Evolutionary conservation across 1,140 invertebrate genomes (phyloP), one percentile per base, ranked within the genome.

Genomic region (Drosophila willistoni): DNA sequence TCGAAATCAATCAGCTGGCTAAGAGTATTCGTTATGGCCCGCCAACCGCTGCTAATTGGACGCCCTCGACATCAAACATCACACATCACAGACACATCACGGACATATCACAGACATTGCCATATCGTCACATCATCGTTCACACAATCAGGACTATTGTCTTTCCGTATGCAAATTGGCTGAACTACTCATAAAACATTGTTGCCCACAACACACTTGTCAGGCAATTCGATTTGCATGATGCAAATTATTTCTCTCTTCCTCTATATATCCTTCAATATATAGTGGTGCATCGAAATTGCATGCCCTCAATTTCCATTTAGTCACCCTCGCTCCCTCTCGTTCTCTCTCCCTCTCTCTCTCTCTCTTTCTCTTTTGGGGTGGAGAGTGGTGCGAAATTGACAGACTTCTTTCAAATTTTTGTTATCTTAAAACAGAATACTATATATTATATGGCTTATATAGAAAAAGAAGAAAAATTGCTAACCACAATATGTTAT

Each of bases 21-120:
- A 36, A 57, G 22, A 65, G 68, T 54, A 61, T 61, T 61, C 39
- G 59, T 14, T 51, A 64, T 64, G 56, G 56, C 67, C 73, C 68
- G 73, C 44, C 44, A 51, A 51, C 44, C 68, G 61, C 61, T 41
- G 73, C 76, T 76, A 78, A 78, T 78, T 78, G 76, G 64, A 64
- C 62, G 39, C 64, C 63, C 54, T 41, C 42, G 17, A 54, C n/a
- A 59, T 57, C 14, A 36, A 57, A 36, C 34, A 36, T 36, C 33
- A 34, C 7, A 57, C 25, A 57, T 17, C 12, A 34, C 29, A 19
- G n/a, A 36, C 33, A 59, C 14, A 36, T 36, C 33, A 17, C 17
- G 1, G 17, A 36, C 33, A 33, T 59, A 36, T 36, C 33, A 17
- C 17, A 3, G 17, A 36, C 14, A 33, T 59, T 29, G 5, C 33